Percentiles rank a stretch among this genome's conserved stretches.
Conservation (phyloP, 2,888 invertebrate species). For the Cryptosula pallasiana region DNA sequence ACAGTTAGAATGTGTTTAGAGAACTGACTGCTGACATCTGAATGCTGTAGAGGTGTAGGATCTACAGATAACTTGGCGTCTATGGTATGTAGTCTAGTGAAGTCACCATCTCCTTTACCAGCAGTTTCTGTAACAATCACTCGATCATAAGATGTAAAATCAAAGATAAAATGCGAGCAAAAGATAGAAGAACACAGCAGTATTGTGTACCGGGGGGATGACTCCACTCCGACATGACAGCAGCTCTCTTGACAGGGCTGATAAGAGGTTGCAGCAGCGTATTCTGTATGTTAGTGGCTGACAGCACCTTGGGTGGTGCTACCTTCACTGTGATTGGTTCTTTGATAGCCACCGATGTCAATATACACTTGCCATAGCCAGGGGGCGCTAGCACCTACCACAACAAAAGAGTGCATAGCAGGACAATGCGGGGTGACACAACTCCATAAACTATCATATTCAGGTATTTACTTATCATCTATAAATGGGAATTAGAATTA, state of each 20-base stretch:
- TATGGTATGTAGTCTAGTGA: not conserved
- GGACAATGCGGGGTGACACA: no score
- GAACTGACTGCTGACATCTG: not conserved
- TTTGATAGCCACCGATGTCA: constrained; percentile 26
- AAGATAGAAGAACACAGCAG: not conserved
- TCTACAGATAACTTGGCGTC: not conserved
- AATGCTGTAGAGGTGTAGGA: not conserved
- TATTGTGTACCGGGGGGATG: not conserved
- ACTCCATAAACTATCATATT: no score
- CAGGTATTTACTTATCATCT: no score
- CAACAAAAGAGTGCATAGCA: no score
- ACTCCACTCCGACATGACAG: not conserved
- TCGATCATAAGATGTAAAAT: no score
- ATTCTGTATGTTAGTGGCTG: not conserved
- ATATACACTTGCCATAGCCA: constrained; percentile 50
- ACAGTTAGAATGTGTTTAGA: constrained; percentile 75
- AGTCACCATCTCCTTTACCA: not conserved
- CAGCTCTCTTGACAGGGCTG: constrained; percentile 3
- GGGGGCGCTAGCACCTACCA: constrained; percentile 46
- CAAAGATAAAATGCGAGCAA: not conserved
- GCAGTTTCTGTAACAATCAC: not conserved
- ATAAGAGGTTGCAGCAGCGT: not conserved
- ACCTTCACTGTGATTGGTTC: not conserved
- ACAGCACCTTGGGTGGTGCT: not conserved
- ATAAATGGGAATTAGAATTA: no score